Base-by-base conservation (phyloP, 2,797 vertebrate species). In the Decapterus maruadsi region DNA sequence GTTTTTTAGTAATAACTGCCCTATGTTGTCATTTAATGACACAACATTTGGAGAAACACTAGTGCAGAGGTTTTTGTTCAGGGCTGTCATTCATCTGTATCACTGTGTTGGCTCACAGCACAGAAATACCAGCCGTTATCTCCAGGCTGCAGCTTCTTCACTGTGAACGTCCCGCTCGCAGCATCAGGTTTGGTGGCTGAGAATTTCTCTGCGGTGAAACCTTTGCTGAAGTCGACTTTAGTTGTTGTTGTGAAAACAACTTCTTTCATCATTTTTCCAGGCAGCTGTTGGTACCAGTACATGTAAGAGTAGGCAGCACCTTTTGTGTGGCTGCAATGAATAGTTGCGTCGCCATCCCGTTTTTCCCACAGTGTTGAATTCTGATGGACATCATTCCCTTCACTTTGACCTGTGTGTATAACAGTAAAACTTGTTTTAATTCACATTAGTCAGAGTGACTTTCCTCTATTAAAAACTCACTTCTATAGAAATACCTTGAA, bases 251-350 rank as follows among this genome's bases (percentile, higher is more conserved):
- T 81, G 13, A 22, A 81, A 0, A 85, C 69, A 0, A 79, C 57
- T 3, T 20, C 68, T 38, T 57, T 34, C 71, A 86, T 77, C 0
- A 8, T 34, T 71, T 71, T 11, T 71, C 81, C 83, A 1, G 69
- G 68, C 10, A 48, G 67, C 58, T 80, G 78, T 64, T 72, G 57
- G 66, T 80, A 91, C 90, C 90, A 92, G 83, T 89, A 89, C 87
- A 91, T 90, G 13, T 66, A 59, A 5, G 0, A 5, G 2, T 81
- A 87, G 0, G 0, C 0, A n/a, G 0, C 0, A 38, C 22, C 81
- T 50, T 82, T 88, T 1, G 14, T 85, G n/a, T 92, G 87, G 4
- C 40, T 90, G 74, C 89, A 94, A 60, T 66, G 1, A 2, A 90
- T 82, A 0, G 71, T 60, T 26, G 29, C 86, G 43, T 58, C 31